Conservation (phyloP, 2,797 vertebrate genomes). For the Champsocephalus gunnari region DNA sequence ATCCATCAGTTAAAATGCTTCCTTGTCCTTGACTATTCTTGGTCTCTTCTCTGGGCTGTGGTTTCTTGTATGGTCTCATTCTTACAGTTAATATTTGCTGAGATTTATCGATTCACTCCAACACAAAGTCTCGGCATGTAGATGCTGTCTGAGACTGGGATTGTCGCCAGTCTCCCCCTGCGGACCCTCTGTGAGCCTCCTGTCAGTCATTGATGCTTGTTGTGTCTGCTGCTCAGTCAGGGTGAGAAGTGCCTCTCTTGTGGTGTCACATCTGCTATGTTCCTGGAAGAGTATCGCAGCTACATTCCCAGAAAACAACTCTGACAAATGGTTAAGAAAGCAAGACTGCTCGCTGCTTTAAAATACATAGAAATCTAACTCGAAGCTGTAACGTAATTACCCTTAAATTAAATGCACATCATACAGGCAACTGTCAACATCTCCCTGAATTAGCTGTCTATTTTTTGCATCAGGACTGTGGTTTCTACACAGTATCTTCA, state of each 20-base stretch:
- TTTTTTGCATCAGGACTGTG: conserved; percentile 13
- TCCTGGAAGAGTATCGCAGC: conserved; percentile 19
- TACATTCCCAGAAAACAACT: background rate
- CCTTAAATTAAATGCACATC: background rate
- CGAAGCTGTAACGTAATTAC: background rate
- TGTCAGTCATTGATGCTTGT: conserved; percentile 29
- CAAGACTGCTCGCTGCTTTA: background rate
- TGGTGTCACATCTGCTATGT: conserved; percentile 51
- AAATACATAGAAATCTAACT: background rate
- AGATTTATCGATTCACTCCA: conserved; percentile 27
- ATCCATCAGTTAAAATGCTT: background rate
- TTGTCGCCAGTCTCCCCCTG: conserved; percentile 42
- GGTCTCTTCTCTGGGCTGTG: background rate
- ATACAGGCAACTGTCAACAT: background rate
- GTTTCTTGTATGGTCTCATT: conserved; percentile 9
- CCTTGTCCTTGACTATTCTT: background rate
- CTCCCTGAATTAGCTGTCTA: background rate
- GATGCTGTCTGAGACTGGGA: conserved; percentile 55
- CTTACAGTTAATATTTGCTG: conserved; percentile 23
- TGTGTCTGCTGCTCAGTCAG: conserved; percentile 13
- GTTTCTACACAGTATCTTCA: conserved; percentile 20
- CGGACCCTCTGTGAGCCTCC: conserved; percentile 52
- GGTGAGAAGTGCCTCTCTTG: conserved; percentile 28
- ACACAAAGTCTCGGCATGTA: conserved; percentile 29
- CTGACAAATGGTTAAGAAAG: conserved; percentile 1